phyloP scores from a whole-genome alignment of 1,140 invertebrate species.

The Theocolax elegans region DNA sequence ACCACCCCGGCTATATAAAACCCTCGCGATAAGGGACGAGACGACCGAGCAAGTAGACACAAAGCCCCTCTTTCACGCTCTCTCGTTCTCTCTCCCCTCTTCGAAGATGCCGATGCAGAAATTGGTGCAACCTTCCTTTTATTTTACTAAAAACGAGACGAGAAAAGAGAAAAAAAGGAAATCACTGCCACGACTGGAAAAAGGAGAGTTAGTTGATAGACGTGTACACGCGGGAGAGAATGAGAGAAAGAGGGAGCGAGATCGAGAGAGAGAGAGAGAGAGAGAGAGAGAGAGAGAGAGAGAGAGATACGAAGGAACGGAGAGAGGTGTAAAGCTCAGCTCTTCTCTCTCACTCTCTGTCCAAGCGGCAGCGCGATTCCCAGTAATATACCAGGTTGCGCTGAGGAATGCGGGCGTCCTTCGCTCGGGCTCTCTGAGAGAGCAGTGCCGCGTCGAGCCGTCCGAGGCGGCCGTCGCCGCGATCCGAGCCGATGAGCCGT shows the following conservation, averaged over 20 bases:
- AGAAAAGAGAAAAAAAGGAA: not conserved
- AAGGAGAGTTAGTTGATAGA: not conserved
- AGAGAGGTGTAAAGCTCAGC: constrained; percentile 46
- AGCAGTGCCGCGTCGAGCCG: too few species aligned
- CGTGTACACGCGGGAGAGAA: constrained; percentile 4
- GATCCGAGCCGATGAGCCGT: not conserved
- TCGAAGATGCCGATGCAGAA: constrained; percentile 24
- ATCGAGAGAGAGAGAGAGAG: constrained; percentile 38
- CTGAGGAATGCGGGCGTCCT: constrained; percentile 68
- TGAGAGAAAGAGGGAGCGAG: constrained; percentile 45
- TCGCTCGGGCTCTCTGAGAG: constrained; percentile 37
- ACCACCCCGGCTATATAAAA: constrained; percentile 50
- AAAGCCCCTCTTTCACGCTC: not conserved
- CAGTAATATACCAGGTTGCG: constrained; percentile 66
- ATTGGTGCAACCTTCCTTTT: constrained; percentile 18
- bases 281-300: too few species aligned
- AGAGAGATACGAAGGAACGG: too few species aligned
- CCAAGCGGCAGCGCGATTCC: constrained; percentile 56
- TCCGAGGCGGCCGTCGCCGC: constrained; percentile 60
- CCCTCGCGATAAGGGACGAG: not conserved
- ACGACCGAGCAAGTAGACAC: not conserved
- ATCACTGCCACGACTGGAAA: not conserved
- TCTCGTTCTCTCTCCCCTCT: too few species aligned
- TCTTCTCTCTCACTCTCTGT: constrained; percentile 27
- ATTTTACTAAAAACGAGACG: not conserved